Evolutionary conservation across 2,888 invertebrate species (phyloP), one percentile per base, ranked within the genome.

Genomic region (Pollenia griseotomentosa): DNA sequence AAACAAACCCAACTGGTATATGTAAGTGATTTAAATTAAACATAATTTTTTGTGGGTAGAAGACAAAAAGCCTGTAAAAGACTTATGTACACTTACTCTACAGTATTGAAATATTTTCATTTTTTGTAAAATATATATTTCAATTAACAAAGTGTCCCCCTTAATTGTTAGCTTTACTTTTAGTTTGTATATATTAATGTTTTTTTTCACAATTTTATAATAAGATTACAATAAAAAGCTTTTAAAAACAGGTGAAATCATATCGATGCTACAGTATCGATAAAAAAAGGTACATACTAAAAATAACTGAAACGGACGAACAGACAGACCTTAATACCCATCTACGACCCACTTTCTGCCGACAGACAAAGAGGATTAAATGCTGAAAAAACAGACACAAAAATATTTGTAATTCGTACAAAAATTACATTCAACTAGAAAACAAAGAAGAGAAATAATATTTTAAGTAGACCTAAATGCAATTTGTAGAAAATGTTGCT

Each of bases 381-480:
- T 78, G 23, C n/a, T 33, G 14, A 40, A 65, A 65, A 48, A 68
- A 46, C 5, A 63, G 11, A 44, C 42, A 40, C 12, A 19, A 3
- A 46, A 46, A 10, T 42, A 42, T 68, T 71, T 63, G 16, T 82
- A 33, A 61, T 46, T 77, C 19, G 11, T 46, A 63, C 10, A 53
- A 55, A 44, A 63, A 55, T 46, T 40, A 63, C n/a, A 19, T 63
- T 8, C 57, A 74, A 66, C 14, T 19, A 16, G 8, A 55, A 75
- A 65, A 79, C 53, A 84, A 74, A 61, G 48, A 85, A 74, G 61
- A 79, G 61, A 79, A 85, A 84, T 73, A 79, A 84, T 84, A 84
- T 68, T 79, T 84, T 79, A 84, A 84, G 73, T 79, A 84, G 57
- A 78, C 59, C 51, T 53, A 65, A 79, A 84, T 79, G 59, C 53